Evolutionary conservation across 2,888 invertebrate species (phyloP).

Genomic region (Drosophila robusta): DNA sequence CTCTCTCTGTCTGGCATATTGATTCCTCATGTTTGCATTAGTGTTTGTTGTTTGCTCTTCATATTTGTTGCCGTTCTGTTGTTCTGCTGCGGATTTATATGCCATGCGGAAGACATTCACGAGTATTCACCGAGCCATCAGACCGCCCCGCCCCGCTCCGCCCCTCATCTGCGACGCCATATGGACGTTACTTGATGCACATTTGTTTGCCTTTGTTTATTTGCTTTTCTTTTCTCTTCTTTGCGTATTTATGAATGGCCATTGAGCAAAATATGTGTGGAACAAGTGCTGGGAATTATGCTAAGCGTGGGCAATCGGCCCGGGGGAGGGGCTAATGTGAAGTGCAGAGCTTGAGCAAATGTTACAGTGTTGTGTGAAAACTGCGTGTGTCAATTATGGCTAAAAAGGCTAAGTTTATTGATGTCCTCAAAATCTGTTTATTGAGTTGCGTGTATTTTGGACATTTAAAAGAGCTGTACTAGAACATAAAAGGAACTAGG

Average conservation of each 20-base stretch:
- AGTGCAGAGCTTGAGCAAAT: constrained; percentile 32
- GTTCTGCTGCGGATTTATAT: constrained; percentile 57
- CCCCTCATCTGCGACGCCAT: constrained; percentile 49
- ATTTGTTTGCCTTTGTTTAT: constrained; percentile 73
- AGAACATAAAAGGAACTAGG: no score
- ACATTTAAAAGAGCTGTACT: no score
- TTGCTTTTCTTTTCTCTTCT: constrained; percentile 40
- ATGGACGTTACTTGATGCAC: constrained; percentile 70
- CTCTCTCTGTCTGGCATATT: constrained; percentile 56
- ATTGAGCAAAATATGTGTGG: constrained; percentile 68
- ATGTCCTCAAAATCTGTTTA: neutral
- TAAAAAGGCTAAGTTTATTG: neutral
- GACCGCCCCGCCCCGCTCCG: neutral
- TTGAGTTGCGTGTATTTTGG: no score
- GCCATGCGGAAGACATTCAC: constrained; percentile 46
- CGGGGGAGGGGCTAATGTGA: neutral
- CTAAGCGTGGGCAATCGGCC: neutral
- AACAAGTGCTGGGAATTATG: constrained; percentile 64
- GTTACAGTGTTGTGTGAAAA: constrained; percentile 14
- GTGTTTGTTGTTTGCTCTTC: constrained; percentile 75
- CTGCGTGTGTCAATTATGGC: constrained; percentile 1
- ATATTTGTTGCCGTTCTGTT: constrained; percentile 65
- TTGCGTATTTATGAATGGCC: constrained; percentile 58
- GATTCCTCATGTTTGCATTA: constrained; percentile 76
- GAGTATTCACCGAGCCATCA: constrained; percentile 23